Percentiles rank a stretch among this genome's conserved stretches.
Conservation (phyloP, 2,113 vertebrate genomes). For the Gallinago jamesoni region DNA sequence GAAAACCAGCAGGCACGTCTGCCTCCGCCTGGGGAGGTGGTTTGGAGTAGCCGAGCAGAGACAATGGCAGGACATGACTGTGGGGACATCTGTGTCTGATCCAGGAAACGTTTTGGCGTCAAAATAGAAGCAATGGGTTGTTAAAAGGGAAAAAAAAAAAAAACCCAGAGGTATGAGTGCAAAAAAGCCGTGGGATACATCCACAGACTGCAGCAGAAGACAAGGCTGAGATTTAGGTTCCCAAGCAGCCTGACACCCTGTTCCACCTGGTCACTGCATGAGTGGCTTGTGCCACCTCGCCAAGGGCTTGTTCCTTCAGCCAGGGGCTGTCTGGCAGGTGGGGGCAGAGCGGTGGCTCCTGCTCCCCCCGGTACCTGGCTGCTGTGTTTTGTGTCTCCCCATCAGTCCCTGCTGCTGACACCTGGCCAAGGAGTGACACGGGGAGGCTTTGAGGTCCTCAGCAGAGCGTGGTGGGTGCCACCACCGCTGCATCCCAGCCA, state of each 20-base stretch:
- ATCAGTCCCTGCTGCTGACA: neutral
- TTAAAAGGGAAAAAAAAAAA: neutral
- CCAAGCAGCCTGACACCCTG: neutral
- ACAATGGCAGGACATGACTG: conserved; percentile 42
- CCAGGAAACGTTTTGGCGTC: neutral
- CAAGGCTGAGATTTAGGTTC: neutral
- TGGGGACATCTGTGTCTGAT: neutral
- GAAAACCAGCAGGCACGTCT: neutral
- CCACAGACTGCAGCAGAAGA: neutral
- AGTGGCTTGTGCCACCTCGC: neutral
- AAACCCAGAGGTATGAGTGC: too few relatives aligned
- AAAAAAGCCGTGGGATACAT: neutral
- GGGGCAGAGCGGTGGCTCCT: neutral
- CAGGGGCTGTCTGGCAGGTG: fast-evolving
- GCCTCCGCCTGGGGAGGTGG: neutral
- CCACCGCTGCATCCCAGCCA: neutral
- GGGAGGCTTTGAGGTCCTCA: neutral
- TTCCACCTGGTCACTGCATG: fast-evolving
- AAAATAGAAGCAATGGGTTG: neutral
- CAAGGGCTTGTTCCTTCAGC: neutral
- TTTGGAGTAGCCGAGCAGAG: neutral
- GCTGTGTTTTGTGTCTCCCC: too few relatives aligned
- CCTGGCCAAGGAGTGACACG: fast-evolving
- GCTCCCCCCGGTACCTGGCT: fast-evolving
- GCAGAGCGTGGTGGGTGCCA: neutral